Evolutionary conservation across 2,797 vertebrate species (phyloP).

Genomic region (Nannoperca obscura): DNA sequence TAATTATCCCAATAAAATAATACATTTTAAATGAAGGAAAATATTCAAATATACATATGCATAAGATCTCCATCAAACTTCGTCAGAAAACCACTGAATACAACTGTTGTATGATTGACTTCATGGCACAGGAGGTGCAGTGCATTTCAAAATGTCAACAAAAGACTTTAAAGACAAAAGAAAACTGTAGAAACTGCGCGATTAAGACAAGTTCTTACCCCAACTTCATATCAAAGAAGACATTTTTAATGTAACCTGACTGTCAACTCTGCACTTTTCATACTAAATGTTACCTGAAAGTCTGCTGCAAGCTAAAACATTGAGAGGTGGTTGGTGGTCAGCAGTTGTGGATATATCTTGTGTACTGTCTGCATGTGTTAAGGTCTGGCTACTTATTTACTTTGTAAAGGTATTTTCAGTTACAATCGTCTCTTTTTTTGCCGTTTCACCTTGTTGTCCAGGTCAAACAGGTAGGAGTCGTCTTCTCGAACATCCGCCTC

Average conservation of each 20-base stretch:
- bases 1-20: background rate
- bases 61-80: background rate
- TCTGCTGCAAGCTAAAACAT: background rate
- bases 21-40: background rate
- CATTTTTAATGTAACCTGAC: background rate
- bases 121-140: background rate
- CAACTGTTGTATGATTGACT: background rate
- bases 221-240: background rate
- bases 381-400: background rate
- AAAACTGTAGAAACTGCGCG: background rate
- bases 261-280: background rate
- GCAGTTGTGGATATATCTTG: background rate
- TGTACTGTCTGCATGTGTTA: background rate
- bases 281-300: background rate
- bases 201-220: background rate
- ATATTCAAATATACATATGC: background rate
- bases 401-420: background rate
- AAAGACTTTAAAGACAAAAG: background rate
- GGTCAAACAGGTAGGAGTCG: slow-evolving; percentile 93
- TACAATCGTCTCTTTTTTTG: background rate
- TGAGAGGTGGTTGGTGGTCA: background rate
- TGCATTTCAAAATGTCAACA: background rate
- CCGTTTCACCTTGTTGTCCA: slow-evolving; percentile 91
- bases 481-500: slow-evolving; percentile 95
- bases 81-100: background rate